Evolutionary conservation across 1,140 invertebrate species (phyloP).

Genomic region (Pinna nobilis): DNA sequence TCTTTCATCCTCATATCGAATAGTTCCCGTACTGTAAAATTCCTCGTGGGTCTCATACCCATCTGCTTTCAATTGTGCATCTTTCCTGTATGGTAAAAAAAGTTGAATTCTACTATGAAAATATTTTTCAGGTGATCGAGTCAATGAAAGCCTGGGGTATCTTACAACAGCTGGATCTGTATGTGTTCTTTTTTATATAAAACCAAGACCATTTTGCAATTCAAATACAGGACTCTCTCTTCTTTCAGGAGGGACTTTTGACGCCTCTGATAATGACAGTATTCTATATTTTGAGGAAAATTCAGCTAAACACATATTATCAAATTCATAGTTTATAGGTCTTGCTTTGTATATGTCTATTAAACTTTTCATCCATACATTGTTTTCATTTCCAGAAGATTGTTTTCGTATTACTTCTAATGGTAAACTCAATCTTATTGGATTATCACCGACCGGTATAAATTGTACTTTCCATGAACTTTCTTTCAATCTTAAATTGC

Average conservation of each 20-base stretch:
- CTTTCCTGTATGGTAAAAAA: conserved; percentile 29
- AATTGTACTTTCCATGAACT: conserved; percentile 32
- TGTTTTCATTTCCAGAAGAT: conserved; percentile 2
- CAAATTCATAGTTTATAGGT: not conserved
- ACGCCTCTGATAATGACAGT: conserved; percentile 13
- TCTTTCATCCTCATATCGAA: not conserved
- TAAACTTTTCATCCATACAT: conserved; percentile 19
- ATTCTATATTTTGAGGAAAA: conserved; percentile 42
- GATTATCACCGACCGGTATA: conserved; percentile 27
- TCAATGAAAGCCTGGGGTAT: conserved; percentile 24
- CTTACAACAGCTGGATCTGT: conserved; percentile 32
- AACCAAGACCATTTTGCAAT: conserved; percentile 34
- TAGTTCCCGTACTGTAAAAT: conserved; percentile 28
- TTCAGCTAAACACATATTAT: conserved; percentile 32
- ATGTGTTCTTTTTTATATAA: conserved; percentile 24
- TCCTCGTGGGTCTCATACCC: conserved; percentile 13
- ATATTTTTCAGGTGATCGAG: conserved; percentile 37
- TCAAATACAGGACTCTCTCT: not conserved
- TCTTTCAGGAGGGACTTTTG: not conserved
- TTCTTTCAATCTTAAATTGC: conserved; percentile 29
- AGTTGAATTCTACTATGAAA: conserved; percentile 30
- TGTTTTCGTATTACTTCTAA: conserved; percentile 4
- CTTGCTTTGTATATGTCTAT: conserved; percentile 23
- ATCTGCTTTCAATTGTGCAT: conserved; percentile 26
- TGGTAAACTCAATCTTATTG: conserved; percentile 10